Evolutionary conservation across 1,140 invertebrate species (phyloP), one percentile per base, ranked within the genome.

Genomic region (Branchinecta lynchi): DNA sequence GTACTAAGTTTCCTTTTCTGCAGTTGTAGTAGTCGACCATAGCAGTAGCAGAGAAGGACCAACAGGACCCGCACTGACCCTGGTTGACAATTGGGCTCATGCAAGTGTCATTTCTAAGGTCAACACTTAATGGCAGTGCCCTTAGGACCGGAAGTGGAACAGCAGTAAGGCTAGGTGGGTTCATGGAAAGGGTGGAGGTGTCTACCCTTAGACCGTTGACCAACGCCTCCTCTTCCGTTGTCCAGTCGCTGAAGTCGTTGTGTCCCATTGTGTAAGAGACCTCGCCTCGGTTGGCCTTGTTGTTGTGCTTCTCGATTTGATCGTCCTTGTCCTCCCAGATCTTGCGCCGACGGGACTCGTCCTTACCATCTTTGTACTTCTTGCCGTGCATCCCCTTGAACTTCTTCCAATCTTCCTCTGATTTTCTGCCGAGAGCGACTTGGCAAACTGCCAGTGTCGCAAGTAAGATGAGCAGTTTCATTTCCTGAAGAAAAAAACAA

Each of bases 51-150:
- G 76, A 75, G 67, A 80, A 79, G 1, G 79, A 75, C 78, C 78
- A 79, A 65, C 79, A 80, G 17, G 77, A 78, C 12, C 77, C 78
- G 68, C 78, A 79, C 17, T 76, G 69, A 45, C 71, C 74, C 71
- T 79, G 76, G 70, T 66, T 45, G 43, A 69, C 46, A 8, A 69
- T 44, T 7, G 51, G 71, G 20, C 68, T 44, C 71, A 71, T 71
- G 20, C 71, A 71, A 45, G 71, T 8, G 43, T 66, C 8, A 8
- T 0, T 69, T 15, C 68, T 51, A 8, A 69, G 44, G 67, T 71
- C 71, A 15, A 71, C 20, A 67, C 69, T 10, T 69, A 9, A 7
- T 45, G 43, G 51, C 15, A 67, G 20, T 10, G 20, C 20, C 12
- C n/a, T 3, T 9, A 32, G 43, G 43, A 32, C 12, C 32, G 32